Conservation (phyloP, 2,888 invertebrate species). For the Dastarcus helophoroides region DNA sequence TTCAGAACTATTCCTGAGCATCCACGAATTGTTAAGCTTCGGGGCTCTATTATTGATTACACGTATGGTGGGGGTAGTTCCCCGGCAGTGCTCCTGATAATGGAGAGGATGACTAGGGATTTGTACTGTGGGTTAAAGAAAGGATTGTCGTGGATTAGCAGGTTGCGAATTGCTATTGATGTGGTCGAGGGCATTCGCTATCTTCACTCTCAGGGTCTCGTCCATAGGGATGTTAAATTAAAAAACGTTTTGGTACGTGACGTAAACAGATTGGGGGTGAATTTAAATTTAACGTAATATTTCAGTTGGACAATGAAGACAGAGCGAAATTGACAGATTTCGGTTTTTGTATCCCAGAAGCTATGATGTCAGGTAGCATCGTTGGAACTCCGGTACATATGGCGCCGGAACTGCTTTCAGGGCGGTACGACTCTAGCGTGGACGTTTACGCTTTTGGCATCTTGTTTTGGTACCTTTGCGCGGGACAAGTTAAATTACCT, state of each 20-base stretch:
- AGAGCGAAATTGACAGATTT: constrained; percentile 77
- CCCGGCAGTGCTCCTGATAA: constrained; percentile 70
- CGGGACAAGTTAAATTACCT: constrained; percentile 69
- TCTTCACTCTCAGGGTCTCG: constrained; percentile 77
- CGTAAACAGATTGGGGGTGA: neutral
- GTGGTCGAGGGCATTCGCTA: constrained; percentile 81
- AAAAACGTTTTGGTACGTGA: constrained; percentile 68
- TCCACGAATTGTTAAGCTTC: constrained; percentile 61
- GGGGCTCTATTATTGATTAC: constrained; percentile 74
- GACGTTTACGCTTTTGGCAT: constrained; percentile 88
- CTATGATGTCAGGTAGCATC: constrained; percentile 81
- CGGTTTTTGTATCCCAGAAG: constrained; percentile 82
- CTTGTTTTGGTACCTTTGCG: constrained; percentile 82
- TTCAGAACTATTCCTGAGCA: constrained; percentile 69
- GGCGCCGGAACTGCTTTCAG: constrained; percentile 78
- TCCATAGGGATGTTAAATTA: constrained; percentile 81
- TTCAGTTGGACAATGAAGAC: constrained; percentile 52
- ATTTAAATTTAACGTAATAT: constrained; percentile 7
- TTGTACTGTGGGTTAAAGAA: constrained; percentile 64
- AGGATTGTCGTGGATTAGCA: constrained; percentile 50
- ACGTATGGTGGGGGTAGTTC: constrained; percentile 56
- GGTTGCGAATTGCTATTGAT: constrained; percentile 66
- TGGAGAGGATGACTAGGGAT: constrained; percentile 62
- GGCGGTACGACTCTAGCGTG: constrained; percentile 70
- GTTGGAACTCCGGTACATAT: constrained; percentile 85